phyloP scores from a whole-genome alignment of 2,888 invertebrate genomes.

The Philopedon plagiatum region DNA sequence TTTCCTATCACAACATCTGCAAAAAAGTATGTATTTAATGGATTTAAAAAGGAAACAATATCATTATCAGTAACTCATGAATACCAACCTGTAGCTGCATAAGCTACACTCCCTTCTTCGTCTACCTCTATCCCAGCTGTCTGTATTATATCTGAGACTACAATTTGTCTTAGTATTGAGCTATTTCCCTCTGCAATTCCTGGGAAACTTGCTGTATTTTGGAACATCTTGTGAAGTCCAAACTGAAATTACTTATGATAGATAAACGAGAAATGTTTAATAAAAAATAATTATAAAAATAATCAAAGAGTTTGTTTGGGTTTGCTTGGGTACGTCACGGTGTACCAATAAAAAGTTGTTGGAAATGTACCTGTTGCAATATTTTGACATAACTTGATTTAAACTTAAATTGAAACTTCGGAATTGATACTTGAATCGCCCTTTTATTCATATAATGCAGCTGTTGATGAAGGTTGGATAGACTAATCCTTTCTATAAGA shows the following conservation, averaged over 20 bases:
- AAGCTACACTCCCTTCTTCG: constrained; percentile 81
- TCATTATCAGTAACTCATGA: no score
- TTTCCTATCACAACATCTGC: constrained; percentile 78
- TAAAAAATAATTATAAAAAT: no score
- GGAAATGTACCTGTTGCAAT: constrained; percentile 73
- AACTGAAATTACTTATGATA: constrained; percentile 69
- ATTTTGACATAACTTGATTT: constrained; percentile 75
- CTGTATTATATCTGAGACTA: constrained; percentile 81
- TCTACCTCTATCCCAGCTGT: constrained; percentile 84
- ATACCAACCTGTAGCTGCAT: constrained; percentile 76
- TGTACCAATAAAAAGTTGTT: not conserved
- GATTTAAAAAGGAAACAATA: no score
- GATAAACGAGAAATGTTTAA: not conserved
- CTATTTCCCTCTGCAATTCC: constrained; percentile 76
- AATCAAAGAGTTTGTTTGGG: no score
- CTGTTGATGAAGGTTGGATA: constrained; percentile 72
- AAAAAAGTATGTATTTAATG: constrained; percentile 29
- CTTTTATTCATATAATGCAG: constrained; percentile 74
- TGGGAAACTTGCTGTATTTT: constrained; percentile 78
- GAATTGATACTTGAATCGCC: constrained; percentile 76
- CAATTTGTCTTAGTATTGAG: constrained; percentile 64
- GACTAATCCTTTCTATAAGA: constrained; percentile 73
- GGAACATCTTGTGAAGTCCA: constrained; percentile 82
- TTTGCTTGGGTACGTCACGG: no score
- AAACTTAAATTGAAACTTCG: constrained; percentile 83